These are phyloP conservation scores for Drosophila ambigua DNA, from an alignment of 1,140 invertebrate species.

Conservation along the genomic window DNA sequence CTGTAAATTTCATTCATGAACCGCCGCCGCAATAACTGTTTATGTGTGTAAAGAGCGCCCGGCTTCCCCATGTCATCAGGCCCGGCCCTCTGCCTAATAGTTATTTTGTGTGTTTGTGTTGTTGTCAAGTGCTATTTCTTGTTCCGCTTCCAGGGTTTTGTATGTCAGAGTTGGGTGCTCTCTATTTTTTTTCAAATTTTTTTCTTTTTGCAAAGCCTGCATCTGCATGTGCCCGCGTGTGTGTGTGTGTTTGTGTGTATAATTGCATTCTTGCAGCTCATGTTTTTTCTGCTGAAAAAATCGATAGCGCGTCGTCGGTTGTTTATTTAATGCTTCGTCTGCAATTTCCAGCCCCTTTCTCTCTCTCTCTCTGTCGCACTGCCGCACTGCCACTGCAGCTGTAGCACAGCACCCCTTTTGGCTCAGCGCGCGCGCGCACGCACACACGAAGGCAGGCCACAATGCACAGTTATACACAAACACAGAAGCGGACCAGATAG, in stretches of 20 bases:
- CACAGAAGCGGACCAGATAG: constrained; percentile 8
- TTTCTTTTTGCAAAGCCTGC: constrained; percentile 19
- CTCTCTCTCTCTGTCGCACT: not conserved
- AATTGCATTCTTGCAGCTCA: constrained; percentile 54
- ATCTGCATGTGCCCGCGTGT: constrained; percentile 16
- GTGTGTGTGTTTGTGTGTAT: constrained; percentile 31
- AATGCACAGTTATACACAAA: constrained; percentile 38
- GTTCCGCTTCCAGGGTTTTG: constrained; percentile 31
- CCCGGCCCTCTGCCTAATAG: too few species aligned
- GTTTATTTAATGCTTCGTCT: constrained; percentile 82
- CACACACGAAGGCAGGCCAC: constrained; percentile 17
- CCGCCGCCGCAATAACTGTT: too few species aligned
- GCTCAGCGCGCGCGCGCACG: constrained; percentile 15
- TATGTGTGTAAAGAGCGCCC: too few species aligned
- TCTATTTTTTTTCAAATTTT: constrained; percentile 30
- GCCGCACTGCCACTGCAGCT: too few species aligned
- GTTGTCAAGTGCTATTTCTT: constrained; percentile 24
- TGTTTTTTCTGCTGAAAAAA: constrained; percentile 55
- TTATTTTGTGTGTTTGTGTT: constrained; percentile 6
- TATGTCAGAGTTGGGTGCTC: constrained; percentile 38
- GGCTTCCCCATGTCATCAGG: too few species aligned
- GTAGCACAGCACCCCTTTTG: constrained; percentile 14
- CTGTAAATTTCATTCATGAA: too few species aligned
- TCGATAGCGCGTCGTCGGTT: constrained; percentile 71
- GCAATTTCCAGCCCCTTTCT: constrained; percentile 75